Evolutionary conservation across 2,888 invertebrate genomes (phyloP).

Genomic region (Cerastis leucographa): DNA sequence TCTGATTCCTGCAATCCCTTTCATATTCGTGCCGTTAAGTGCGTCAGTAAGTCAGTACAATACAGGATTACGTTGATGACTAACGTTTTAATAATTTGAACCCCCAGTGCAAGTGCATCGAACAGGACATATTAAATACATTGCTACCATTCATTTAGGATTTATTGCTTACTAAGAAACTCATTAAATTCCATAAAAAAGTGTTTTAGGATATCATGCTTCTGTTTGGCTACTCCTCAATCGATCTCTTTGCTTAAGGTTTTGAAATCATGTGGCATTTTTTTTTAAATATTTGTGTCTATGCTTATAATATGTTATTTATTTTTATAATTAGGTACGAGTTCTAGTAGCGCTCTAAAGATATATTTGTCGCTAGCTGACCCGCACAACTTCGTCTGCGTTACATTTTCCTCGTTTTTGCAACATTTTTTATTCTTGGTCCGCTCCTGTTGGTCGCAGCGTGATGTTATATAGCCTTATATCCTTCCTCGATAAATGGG

Average conservation of each 20-base stretch:
- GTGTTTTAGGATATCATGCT: constrained; percentile 8
- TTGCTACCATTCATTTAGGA: constrained; percentile 10
- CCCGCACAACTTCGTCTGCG: no score
- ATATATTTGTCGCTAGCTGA: no score
- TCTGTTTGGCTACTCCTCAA: background rate
- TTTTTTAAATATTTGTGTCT: background rate
- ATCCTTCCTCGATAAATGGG: no score
- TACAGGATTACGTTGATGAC: constrained; percentile 25
- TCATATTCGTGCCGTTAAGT: constrained; percentile 8
- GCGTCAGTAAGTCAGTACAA: constrained; percentile 37
- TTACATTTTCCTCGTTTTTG: no score
- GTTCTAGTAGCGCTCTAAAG: background rate
- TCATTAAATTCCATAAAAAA: background rate
- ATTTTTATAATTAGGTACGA: background rate
- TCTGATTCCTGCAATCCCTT: constrained; percentile 10
- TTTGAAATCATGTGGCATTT: background rate
- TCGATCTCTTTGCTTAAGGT: background rate
- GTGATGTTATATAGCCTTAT: no score
- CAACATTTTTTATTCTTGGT: no score
- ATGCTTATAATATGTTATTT: background rate
- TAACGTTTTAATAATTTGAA: constrained; percentile 35
- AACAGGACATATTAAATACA: constrained; percentile 42
- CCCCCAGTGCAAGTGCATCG: constrained; percentile 3
- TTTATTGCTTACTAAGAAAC: constrained; percentile 6
- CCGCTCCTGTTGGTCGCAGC: no score